Evolutionary conservation across 35 echinoderm and acorn worm genomes (phyloP).

Genomic region (Nesometra sesokonis): DNA sequence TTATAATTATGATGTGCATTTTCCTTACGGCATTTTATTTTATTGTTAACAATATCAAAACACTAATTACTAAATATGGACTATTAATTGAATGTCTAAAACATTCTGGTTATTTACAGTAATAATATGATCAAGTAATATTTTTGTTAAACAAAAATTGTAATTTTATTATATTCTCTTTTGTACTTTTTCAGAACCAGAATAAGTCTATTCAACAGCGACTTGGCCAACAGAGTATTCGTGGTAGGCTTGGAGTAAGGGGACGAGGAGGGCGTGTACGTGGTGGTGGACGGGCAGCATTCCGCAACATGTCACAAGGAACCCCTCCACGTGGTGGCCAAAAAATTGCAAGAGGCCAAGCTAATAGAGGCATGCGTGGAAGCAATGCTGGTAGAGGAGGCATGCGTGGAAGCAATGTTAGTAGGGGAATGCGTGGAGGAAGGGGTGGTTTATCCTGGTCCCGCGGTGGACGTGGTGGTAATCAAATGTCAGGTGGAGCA

Average conservation of each 20-base stretch:
- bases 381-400: conserved; percentile 1
- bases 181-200: neutral
- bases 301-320: conserved; percentile 31
- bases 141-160: neutral
- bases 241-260: neutral
- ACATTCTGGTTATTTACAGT: too few species aligned
- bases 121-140: too few species aligned
- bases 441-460: neutral
- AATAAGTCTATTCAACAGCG: conserved; percentile 27
- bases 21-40: too few species aligned
- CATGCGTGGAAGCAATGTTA: neutral
- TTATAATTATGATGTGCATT: too few species aligned
- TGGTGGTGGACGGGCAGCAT: neutral
- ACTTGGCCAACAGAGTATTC: conserved; percentile 25
- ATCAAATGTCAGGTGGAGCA: neutral
- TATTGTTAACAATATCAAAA: too few species aligned
- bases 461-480: neutral
- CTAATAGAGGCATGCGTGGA: conserved; percentile 16
- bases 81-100: too few species aligned
- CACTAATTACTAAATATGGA: too few species aligned
- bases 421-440: neutral
- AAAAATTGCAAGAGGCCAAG: neutral
- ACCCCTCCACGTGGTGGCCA: conserved; percentile 11
- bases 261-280: conserved; percentile 3
- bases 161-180: too few species aligned